These are phyloP conservation scores for Drosophila lacicola DNA, from an alignment of 2,888 invertebrate species.

Conservation along the genomic window DNA sequence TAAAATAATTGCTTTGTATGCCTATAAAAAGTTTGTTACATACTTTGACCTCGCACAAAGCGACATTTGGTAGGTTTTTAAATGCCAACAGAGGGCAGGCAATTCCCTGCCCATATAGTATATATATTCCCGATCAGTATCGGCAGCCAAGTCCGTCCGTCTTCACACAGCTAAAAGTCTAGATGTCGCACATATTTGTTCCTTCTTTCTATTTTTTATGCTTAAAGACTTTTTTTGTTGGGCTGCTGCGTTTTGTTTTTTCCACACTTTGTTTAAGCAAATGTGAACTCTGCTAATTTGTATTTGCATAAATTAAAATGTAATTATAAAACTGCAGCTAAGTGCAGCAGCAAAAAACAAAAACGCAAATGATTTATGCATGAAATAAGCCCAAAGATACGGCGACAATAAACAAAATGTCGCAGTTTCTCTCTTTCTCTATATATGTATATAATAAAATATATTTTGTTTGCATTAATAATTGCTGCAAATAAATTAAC, in stretches of 20 bases:
- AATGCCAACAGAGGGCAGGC: background rate
- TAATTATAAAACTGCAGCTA: slow-evolving; percentile 74
- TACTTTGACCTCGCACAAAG: slow-evolving; percentile 7
- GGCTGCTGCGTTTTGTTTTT: slow-evolving; percentile 23
- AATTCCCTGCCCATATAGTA: no score
- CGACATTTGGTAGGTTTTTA: no score
- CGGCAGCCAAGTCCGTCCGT: no score
- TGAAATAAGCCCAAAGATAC: slow-evolving; percentile 69
- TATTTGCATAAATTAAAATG: slow-evolving; percentile 80
- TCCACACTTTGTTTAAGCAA: slow-evolving; percentile 59
- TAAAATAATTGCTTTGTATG: slow-evolving; percentile 9
- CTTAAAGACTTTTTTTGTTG: slow-evolving; percentile 9
- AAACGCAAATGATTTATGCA: slow-evolving; percentile 77
- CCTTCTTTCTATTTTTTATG: background rate
- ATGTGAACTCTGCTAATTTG: slow-evolving; percentile 63
- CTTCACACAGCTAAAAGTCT: background rate
- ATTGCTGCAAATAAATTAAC: slow-evolving; percentile 78
- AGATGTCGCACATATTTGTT: no score
- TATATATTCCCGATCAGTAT: no score
- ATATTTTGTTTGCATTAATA: slow-evolving; percentile 77
- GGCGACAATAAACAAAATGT: slow-evolving; percentile 59
- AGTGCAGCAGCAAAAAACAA: slow-evolving; percentile 37
- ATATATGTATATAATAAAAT: slow-evolving; percentile 40
- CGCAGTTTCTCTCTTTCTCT: slow-evolving; percentile 30
- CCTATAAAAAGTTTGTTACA: slow-evolving; percentile 5